These are phyloP conservation scores for Thamnophis elegans DNA, from an alignment of 2,797 vertebrate species.

Conservation along the genomic window DNA sequence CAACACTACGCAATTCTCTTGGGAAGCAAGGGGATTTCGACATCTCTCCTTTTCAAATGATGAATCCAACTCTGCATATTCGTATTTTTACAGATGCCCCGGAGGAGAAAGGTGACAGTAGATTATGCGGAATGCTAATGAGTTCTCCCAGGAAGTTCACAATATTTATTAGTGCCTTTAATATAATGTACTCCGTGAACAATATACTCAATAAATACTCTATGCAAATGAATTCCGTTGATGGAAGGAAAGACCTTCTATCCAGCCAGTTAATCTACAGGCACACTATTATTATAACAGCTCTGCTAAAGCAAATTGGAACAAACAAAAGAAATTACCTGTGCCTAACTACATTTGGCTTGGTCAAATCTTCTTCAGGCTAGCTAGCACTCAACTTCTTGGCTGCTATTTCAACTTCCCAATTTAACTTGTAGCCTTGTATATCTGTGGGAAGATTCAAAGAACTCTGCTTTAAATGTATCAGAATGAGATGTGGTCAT, in stretches of 20 bases:
- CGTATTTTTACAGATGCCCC: conserved; percentile 31
- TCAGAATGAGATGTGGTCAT: no score
- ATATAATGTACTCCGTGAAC: conserved; percentile 28
- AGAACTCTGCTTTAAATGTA: no score
- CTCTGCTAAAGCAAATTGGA: background rate
- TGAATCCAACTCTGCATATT: conserved; percentile 18
- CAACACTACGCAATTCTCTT: background rate
- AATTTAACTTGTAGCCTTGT: background rate
- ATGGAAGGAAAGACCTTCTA: conserved; percentile 8
- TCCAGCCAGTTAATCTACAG: background rate
- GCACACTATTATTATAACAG: background rate
- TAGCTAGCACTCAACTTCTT: background rate
- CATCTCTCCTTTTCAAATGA: conserved; percentile 37
- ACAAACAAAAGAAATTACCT: background rate
- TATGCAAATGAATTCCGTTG: background rate
- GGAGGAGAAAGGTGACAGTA: conserved; percentile 51
- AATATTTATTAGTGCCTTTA: conserved; percentile 42
- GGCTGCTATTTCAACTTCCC: background rate
- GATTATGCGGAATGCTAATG: conserved; percentile 51
- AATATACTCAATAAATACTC: conserved; percentile 12
- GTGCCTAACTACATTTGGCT: background rate
- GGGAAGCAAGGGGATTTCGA: conserved; percentile 43
- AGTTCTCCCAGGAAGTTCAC: conserved; percentile 39
- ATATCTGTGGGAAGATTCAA: background rate
- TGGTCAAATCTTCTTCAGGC: background rate